Conservation (phyloP, 92 coral and sea anemone species). For the Epizoanthus fatuus region DNA sequence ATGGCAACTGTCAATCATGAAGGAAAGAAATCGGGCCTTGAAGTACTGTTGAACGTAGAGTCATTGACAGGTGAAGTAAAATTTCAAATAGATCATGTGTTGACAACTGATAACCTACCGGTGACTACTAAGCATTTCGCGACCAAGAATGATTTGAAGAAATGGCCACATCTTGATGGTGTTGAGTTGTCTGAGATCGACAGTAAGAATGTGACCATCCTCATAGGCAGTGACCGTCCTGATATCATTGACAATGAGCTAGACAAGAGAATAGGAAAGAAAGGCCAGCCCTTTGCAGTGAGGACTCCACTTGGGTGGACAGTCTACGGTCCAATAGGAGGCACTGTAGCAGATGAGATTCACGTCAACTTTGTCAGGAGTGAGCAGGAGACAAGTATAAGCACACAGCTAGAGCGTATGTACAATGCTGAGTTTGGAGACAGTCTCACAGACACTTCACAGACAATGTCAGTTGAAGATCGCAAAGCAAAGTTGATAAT, state of each 20-base stretch:
- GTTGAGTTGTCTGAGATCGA: constrained; percentile 63
- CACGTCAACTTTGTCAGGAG: constrained; percentile 43
- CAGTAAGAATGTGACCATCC: constrained; percentile 59
- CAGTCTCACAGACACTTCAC: not conserved
- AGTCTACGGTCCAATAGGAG: constrained; percentile 75
- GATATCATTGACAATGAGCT: constrained; percentile 62
- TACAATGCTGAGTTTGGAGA: constrained; percentile 74
- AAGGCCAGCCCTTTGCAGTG: constrained; percentile 71
- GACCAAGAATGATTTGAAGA: constrained; percentile 59
- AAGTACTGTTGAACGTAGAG: constrained; percentile 68
- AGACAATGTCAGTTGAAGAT: constrained; percentile 67
- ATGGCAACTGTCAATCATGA: constrained; percentile 63
- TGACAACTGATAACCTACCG: constrained; percentile 70
- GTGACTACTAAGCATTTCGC: constrained; percentile 67
- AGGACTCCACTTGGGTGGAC: constrained; percentile 83
- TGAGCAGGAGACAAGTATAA: constrained; percentile 52
- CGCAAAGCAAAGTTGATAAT: constrained; percentile 66
- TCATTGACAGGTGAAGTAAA: constrained; percentile 65
- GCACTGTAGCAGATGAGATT: constrained; percentile 17
- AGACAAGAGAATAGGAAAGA: constrained; percentile 63
- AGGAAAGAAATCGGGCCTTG: constrained; percentile 55
- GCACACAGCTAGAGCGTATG: constrained; percentile 65
- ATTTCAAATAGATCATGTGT: constrained; percentile 56
- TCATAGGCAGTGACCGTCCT: constrained; percentile 77
- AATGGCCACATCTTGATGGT: constrained; percentile 76